Evolutionary conservation across 92 coral and sea anemone genomes (phyloP), one percentile per base, ranked within the genome.

Genomic region (Virgularia gustaviana): DNA sequence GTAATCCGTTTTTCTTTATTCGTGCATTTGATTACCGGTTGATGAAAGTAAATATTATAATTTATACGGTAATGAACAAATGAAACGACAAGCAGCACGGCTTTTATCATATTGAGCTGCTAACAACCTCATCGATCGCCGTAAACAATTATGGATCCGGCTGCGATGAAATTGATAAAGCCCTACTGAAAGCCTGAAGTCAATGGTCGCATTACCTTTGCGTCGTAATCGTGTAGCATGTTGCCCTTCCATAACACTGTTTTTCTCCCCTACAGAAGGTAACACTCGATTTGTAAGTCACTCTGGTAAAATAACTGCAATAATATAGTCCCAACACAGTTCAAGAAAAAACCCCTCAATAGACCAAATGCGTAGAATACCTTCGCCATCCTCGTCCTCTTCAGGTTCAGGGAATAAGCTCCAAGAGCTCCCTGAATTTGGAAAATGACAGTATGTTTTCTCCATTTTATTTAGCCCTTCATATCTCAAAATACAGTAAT

Each of bases 381-480:
- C 99, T 89, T 94, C 99, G 37, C 90, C 65, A 25, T 94, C 99
- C 22, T 78, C 92, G 43, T 72, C 85, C 24, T 87, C 84, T 49
- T 91, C 81, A 19, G 84, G 87, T 68, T 81, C 96, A 5, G 83
- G 90, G 83, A 82, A 87, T 66, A 96, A 83, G 66, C 83, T 79
- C 99, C 99, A 94, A 63, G 99, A 94, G 87, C 96, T 85, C 83
- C 99, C 99, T 66, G 99, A 89, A 85, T 82, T 85, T 87, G 88
- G 79, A 80, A 96, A 89, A 82, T 94, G 99, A 87, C 99, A 94
- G 99, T 81, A 86, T 70, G 82, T 89, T 87, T 89, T 94, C 99
- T 96, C 99, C 99, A 94, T 94, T 89, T 67, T 67, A n/a, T n/a
- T 38, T 68, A 49, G 31, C 37, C 61, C 75, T 35, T 68, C 75